Conservation (phyloP, 2,888 invertebrate species). For the Cataglyphis altisquamis region DNA sequence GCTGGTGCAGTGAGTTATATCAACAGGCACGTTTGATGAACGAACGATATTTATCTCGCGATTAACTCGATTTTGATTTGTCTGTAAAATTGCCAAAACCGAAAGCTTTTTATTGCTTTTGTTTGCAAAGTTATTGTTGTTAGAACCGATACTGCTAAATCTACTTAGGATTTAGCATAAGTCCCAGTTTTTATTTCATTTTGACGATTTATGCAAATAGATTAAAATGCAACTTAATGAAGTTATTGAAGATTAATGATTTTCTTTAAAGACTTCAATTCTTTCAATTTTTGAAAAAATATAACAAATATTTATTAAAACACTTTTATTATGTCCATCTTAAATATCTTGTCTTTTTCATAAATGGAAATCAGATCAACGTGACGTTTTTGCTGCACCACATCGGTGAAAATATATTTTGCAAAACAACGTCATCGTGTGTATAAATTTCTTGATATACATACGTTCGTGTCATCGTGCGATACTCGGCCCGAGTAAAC, state of each 20-base stretch:
- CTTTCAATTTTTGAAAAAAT: not conserved
- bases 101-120: slow-evolving; percentile 38
- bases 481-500: slow-evolving; percentile 41
- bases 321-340: not conserved
- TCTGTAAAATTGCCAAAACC: slow-evolving; percentile 47
- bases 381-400: not conserved
- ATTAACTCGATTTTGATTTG: slow-evolving; percentile 47
- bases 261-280: not conserved
- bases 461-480: slow-evolving; percentile 37
- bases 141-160: slow-evolving; percentile 21
- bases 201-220: not conserved
- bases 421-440: not conserved
- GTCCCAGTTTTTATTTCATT: not conserved
- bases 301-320: not conserved
- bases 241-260: not conserved
- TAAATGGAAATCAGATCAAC: not conserved
- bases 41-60: slow-evolving; percentile 43
- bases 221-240: slow-evolving; percentile 26
- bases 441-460: not conserved
- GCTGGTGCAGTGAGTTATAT: slow-evolving; percentile 26
- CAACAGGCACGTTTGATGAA: slow-evolving; percentile 34
- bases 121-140: slow-evolving; percentile 25
- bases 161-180: not conserved
- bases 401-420: not conserved
- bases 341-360: too few species aligned